Base-by-base conservation (phyloP, 2,797 vertebrate species). In the Hafferia zeledoni region DNA sequence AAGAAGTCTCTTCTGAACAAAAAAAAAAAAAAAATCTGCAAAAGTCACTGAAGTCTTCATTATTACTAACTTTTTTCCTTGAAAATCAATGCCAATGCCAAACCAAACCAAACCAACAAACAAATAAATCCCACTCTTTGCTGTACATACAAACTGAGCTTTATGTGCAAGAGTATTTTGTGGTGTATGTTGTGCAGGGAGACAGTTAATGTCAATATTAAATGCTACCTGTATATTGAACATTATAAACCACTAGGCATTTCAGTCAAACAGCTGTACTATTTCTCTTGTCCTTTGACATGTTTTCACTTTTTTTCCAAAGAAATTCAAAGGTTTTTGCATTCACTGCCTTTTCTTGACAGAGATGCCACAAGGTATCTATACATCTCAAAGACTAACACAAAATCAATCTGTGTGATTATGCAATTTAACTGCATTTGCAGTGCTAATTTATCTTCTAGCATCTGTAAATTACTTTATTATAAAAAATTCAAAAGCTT, bases 401-500 rank as follows among this genome's bases (percentile, higher is more conserved):
- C 91, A 98, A 98, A 98, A 98, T 98, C 97, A 97, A 96, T 98
- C 84, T 90, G 59, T 83, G 93, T 89, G 91, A 98, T 98, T 97
- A 97, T 97, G 87, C 93, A 97, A 98, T 98, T 97, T 97, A 97
- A 94, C 96, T 97, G 92, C 96, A 96, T 98, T 96, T 98, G 96
- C 96, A 77, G 96, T 95, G 69, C 87, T 98, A 98, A 98, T 98
- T 98, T 98, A 97, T 98, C 96, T 96, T 96, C 88, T 90, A 92
- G 86, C 94, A 97, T 97, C 94, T 97, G 95, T 97, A 98, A 98
- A 98, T 98, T 96, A 96, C 95, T 97, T 97, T 98, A 97, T 98
- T 95, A 98, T 98, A 96, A 98, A 98, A 98, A 97, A 98, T 97
- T 97, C 95, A 98, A 97, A 97, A 94, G 74, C 89, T 96, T 94